A percentile compares a stretch with the other conserved stretches of the same genome.
phyloP scores from a whole-genome alignment of 1,140 invertebrate species.

The Drosophila nannoptera region DNA sequence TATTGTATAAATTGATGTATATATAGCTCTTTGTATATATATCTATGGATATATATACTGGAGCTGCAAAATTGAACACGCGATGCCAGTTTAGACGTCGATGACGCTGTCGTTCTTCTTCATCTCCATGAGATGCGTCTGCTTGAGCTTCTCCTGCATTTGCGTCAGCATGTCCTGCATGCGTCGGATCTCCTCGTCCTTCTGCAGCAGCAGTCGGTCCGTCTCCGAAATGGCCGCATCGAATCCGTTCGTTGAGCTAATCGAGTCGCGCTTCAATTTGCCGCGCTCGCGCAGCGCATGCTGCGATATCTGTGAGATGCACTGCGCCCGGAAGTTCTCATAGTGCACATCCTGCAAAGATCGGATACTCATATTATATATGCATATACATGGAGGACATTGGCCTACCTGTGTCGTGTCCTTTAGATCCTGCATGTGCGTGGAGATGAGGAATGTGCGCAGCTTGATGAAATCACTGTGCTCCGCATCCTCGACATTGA shows the following conservation, averaged over 20 bases:
- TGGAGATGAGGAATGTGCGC: constrained; percentile 96
- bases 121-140: constrained; percentile 83
- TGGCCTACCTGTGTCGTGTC: constrained; percentile 89
- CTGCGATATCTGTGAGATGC: constrained; percentile 93
- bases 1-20: constrained; percentile 26
- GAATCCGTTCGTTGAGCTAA: constrained; percentile 84
- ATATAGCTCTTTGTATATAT: constrained; percentile 28
- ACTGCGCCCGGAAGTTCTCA: constrained; percentile 96
- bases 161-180: constrained; percentile 98
- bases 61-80: constrained; percentile 66
- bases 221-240: constrained; percentile 90
- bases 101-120: constrained; percentile 90
- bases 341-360: constrained; percentile 92
- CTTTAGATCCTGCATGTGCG: constrained; percentile 97
- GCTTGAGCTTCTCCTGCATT: constrained; percentile 97
- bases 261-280: constrained; percentile 92
- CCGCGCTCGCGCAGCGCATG: constrained; percentile 88
- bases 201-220: constrained; percentile 91
- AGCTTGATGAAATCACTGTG: constrained; percentile 99
- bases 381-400: not conserved
- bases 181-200: constrained; percentile 95
- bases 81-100: constrained; percentile 82
- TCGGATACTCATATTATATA: not conserved
- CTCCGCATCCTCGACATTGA: constrained; percentile 98
- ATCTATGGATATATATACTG: constrained; percentile 32